A percentile compares a stretch with the other conserved stretches of the same genome.
Evolutionary conservation across 30 jellyfish, hydroid and myxozoan genomes (phyloP).

Genomic region (Nemopilema nomurai): DNA sequence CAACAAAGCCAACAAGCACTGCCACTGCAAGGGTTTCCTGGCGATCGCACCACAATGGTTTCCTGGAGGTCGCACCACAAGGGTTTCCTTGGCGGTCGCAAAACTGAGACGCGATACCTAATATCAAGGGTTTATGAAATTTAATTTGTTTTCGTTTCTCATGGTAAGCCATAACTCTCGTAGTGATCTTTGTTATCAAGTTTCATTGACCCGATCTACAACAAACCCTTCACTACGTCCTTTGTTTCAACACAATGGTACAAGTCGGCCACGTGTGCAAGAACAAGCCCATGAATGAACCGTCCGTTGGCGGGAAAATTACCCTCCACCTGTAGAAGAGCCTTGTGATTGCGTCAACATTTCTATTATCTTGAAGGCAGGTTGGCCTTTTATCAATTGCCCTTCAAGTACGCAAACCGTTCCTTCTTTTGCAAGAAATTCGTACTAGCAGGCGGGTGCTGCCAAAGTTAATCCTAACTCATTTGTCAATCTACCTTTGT

Average conservation of each 20-base stretch:
- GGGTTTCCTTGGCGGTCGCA: too few relatives aligned
- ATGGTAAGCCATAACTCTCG: background rate
- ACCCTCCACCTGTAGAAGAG: background rate
- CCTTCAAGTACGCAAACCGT: too few relatives aligned
- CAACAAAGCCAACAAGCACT: background rate
- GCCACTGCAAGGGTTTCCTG: background rate
- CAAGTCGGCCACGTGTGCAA: constrained; percentile 62
- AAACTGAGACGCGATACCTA: too few relatives aligned
- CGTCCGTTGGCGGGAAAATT: constrained; percentile 62
- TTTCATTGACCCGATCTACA: background rate
- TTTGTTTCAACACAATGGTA: constrained; percentile 13
- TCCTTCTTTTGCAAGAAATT: too few relatives aligned
- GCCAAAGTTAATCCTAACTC: too few relatives aligned
- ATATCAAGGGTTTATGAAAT: background rate
- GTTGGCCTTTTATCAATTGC: too few relatives aligned
- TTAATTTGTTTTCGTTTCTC: background rate
- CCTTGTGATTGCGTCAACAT: too few relatives aligned
- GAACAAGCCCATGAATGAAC: constrained; percentile 37
- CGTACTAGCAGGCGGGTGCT: too few relatives aligned
- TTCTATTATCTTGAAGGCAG: too few relatives aligned
- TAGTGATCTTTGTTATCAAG: background rate
- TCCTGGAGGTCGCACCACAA: too few relatives aligned
- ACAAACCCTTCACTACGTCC: background rate
- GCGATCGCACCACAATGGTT: background rate
- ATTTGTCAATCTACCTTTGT: too few relatives aligned